Evolutionary conservation across 2,113 vertebrate species (phyloP).

Genomic region (Strix uralensis): DNA sequence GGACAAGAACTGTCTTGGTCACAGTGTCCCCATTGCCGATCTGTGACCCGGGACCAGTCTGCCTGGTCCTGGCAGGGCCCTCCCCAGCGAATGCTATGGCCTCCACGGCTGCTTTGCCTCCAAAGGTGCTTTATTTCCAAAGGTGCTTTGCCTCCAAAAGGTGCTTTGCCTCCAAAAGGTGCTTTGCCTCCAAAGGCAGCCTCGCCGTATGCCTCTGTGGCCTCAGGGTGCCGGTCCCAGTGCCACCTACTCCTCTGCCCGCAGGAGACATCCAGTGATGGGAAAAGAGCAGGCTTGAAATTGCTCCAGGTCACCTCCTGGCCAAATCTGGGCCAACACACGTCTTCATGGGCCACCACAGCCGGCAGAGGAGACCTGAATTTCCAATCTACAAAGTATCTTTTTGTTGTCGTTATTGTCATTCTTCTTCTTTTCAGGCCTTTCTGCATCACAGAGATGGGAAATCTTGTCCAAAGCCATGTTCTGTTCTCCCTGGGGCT

Average conservation of each 20-base stretch:
- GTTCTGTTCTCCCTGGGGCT: background rate
- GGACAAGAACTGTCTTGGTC: background rate
- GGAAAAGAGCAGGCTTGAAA: background rate
- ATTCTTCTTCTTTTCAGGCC: background rate
- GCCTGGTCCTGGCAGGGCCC: background rate
- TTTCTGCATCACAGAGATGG: background rate
- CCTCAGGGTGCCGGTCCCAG: background rate
- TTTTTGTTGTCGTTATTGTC: background rate
- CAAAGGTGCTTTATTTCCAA: conserved; percentile 14
- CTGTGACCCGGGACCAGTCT: background rate
- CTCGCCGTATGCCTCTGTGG: background rate
- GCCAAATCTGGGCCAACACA: background rate
- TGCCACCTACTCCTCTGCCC: background rate
- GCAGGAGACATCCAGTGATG: background rate
- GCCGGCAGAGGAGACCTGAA: background rate
- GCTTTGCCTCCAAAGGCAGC: conserved; percentile 7
- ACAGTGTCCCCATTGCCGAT: background rate
- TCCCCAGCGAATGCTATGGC: background rate
- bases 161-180: background rate
- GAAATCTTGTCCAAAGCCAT: background rate
- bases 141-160: background rate
- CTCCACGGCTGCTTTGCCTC: background rate
- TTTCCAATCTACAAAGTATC: background rate
- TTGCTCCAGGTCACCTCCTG: background rate
- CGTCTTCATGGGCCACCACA: fast-evolving